Percentiles rank a stretch among this genome's conserved stretches.
phyloP scores from a whole-genome alignment of 1,140 invertebrate species.

The Ceratosolen fusciceps region DNA sequence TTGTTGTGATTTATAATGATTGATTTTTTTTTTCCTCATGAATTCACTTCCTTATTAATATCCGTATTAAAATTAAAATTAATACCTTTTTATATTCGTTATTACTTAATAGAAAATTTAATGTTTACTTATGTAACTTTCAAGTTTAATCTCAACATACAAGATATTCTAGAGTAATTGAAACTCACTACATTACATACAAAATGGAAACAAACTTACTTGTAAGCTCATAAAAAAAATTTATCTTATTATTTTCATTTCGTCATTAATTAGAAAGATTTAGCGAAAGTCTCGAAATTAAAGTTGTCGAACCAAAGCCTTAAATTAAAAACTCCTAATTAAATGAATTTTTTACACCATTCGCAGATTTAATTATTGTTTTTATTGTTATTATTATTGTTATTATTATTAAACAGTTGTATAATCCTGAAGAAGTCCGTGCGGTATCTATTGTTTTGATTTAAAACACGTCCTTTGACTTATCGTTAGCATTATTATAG shows the following conservation, averaged over 20 bases:
- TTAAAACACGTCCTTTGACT: background rate
- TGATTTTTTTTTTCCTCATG: no score
- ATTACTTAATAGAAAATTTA: no score
- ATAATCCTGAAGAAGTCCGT: no score
- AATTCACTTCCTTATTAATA: no score
- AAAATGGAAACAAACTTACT: background rate
- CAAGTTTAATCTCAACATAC: background rate
- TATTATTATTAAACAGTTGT: no score
- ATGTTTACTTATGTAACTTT: background rate
- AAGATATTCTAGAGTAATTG: background rate
- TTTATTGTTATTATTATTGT: no score
- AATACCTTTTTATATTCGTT: no score
- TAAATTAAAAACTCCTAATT: no score
- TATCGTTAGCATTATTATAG: background rate
- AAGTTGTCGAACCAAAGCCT: no score
- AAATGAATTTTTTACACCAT: no score
- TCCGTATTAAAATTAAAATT: no score
- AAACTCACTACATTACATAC: background rate
- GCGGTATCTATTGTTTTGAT: background rate
- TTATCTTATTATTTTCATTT: background rate
- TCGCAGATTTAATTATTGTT: no score
- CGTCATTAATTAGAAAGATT: background rate
- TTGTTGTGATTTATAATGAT: background rate
- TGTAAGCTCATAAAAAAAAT: background rate
- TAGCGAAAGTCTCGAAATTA: background rate